Evolutionary conservation across 1,140 invertebrate species (phyloP).

Genomic region (Eulimnadia texana): DNA sequence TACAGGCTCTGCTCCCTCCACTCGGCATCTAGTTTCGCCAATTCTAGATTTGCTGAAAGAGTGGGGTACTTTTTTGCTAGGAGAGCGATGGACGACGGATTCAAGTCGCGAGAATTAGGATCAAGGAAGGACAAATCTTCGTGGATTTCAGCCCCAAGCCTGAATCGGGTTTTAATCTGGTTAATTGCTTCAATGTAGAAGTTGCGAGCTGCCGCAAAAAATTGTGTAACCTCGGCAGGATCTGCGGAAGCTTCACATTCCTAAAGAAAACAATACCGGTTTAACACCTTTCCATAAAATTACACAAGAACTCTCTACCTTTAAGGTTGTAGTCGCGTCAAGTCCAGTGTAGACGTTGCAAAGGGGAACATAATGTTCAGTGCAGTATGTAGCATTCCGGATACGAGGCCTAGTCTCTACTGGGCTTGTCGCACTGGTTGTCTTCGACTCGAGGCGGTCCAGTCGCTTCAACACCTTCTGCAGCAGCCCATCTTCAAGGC

Average conservation of each 20-base stretch:
- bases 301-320: background rate
- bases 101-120: background rate
- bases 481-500: too few relatives aligned
- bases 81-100: background rate
- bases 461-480: too few relatives aligned
- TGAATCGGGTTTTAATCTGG: background rate
- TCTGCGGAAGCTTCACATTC: background rate
- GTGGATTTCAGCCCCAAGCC: background rate
- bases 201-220: background rate
- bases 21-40: background rate
- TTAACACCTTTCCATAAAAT: too few relatives aligned
- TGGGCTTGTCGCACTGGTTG: too few relatives aligned
- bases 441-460: too few relatives aligned
- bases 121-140: background rate
- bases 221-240: background rate
- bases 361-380: background rate
- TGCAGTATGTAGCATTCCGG: too few relatives aligned
- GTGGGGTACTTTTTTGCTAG: background rate
- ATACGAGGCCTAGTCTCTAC: too few relatives aligned
- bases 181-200: conserved; percentile 6
- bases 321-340: background rate
- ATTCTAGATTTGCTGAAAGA: background rate
- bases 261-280: background rate
- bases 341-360: background rate
- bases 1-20: background rate